Evolutionary conservation across 2,888 invertebrate species (phyloP), one percentile per base, ranked within the genome.

Genomic region (Druceiella hillmani): DNA sequence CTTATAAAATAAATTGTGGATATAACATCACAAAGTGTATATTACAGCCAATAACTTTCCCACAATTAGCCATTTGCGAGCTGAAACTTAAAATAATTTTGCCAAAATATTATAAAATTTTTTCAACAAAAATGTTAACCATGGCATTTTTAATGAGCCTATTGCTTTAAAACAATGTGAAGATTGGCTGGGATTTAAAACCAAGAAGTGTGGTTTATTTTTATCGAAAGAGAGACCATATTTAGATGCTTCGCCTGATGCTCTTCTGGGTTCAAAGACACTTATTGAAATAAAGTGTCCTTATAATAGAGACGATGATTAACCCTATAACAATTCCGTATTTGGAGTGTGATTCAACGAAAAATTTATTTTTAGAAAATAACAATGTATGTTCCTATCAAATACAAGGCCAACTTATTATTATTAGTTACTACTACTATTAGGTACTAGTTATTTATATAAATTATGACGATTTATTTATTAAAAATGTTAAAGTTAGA

Each of bases 221-320:
- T 17, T 35, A 26, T 16, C 9, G 6, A 5, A 6, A 28, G 22
- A 38, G 24, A 26, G 28, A 13, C 38, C 38, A 28, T 33, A 30
- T 20, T 12, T 40, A 20, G 39, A 30, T 31, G 5, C n/a, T n/a
- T n/a, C n/a, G n/a, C 39, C 39, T 3, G 39, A 35, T 31, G 35
- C 35, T 9, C 25, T 35, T 14, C 17, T 38, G 10, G 37, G 37
- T 11, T 15, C 13, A 6, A 32, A 37, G n/a, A 37, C 36, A n/a
- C n/a, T n/a, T n/a, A 31, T 37, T 4, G 36, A 31, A 31, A 22
- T 37, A 10, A 31, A 37, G 17, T 38, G 33, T 22, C 33, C 24
- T 15, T 38, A 38, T 15, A 3, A 27, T 11, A 13, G 17, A 28
- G 15, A n/a, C 16, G 14, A 22, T n/a, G 7, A 28, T 38, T 4